Evolutionary conservation across 2,888 invertebrate genomes (phyloP).

Genomic region (Oxytorus armatus): DNA sequence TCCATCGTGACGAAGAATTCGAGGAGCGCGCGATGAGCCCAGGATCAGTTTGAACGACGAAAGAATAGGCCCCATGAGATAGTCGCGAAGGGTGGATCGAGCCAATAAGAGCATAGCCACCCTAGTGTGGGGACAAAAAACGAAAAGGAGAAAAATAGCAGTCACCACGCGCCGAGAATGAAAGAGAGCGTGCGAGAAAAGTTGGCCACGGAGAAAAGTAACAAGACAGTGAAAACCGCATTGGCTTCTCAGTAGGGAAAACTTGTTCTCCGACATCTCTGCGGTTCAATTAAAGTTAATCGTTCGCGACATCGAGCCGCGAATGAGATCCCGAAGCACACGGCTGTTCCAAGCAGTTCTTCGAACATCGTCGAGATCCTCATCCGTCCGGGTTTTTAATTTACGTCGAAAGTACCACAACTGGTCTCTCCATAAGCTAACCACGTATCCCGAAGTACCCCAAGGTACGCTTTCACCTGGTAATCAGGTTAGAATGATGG

Average conservation of each 20-base stretch:
- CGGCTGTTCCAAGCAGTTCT: slow-evolving; percentile 32
- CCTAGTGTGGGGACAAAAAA: not conserved
- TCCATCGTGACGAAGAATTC: slow-evolving; percentile 30
- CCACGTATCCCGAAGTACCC: slow-evolving; percentile 35
- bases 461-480: slow-evolving; percentile 11
- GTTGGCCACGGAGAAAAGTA: slow-evolving; percentile 55
- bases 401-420: slow-evolving; percentile 34
- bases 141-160: slow-evolving; percentile 26
- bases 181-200: slow-evolving; percentile 20
- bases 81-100: slow-evolving; percentile 19
- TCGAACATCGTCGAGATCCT: slow-evolving; percentile 38
- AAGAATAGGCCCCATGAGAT: slow-evolving; percentile 30
- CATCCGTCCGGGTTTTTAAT: slow-evolving; percentile 35
- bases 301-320: slow-evolving; percentile 65
- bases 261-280: slow-evolving; percentile 63
- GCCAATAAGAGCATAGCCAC: slow-evolving; percentile 4
- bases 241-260: slow-evolving; percentile 63
- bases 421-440: slow-evolving; percentile 9
- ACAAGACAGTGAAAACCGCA: slow-evolving; percentile 68
- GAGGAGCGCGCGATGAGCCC: slow-evolving; percentile 8
- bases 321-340: slow-evolving; percentile 1
- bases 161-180: slow-evolving; percentile 14
- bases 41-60: slow-evolving; percentile 1
- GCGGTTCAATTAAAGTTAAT: slow-evolving; percentile 71
- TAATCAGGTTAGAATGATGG: slow-evolving; percentile 31